Evolutionary conservation across 2,888 invertebrate species (phyloP).

Genomic region (Galerucella nymphaeae): DNA sequence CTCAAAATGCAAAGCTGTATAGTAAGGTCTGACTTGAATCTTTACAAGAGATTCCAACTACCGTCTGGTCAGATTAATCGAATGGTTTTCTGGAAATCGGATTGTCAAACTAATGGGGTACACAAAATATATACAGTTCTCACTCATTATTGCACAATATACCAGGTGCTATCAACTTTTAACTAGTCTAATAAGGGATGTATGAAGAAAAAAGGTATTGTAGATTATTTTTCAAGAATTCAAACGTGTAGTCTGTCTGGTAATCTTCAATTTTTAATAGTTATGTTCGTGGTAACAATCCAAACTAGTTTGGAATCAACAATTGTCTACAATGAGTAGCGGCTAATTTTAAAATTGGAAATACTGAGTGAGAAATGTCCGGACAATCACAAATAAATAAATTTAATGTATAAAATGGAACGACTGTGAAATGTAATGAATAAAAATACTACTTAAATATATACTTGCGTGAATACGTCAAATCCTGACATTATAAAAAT

Average conservation of each 20-base stretch:
- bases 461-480: conserved; percentile 1
- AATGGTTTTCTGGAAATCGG: not conserved
- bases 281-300: too few relatives aligned
- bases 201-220: too few relatives aligned
- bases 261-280: too few relatives aligned
- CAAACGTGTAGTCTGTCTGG: too few relatives aligned
- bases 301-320: too few relatives aligned
- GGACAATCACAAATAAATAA: not conserved
- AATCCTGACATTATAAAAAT: not conserved
- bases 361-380: not conserved
- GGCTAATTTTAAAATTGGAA: not conserved
- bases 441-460: not conserved
- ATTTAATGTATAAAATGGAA: not conserved
- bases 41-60: too few relatives aligned
- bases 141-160: not conserved
- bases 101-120: not conserved
- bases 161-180: not conserved
- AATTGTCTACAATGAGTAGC: too few relatives aligned
- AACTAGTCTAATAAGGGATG: too few relatives aligned
- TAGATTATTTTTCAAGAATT: too few relatives aligned
- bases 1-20: too few relatives aligned
- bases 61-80: too few relatives aligned
- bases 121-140: not conserved
- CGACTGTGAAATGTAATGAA: not conserved
- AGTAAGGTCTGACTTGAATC: too few relatives aligned